Base-by-base conservation (phyloP, 2,888 invertebrate genomes). In the Elysia crispata region DNA sequence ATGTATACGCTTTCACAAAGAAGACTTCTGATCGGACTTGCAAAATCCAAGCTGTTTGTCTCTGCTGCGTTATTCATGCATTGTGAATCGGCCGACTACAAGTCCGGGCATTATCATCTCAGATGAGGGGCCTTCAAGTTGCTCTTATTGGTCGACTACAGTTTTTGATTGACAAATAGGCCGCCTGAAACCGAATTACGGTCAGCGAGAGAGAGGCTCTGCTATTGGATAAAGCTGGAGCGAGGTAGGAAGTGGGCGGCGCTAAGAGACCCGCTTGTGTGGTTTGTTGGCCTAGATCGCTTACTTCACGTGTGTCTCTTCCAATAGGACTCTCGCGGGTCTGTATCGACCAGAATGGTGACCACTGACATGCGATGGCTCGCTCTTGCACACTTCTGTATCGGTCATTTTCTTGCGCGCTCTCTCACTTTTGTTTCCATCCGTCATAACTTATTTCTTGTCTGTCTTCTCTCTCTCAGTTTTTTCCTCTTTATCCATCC, bases 31-130 rank as follows among this genome's bases (percentile, higher is more conserved):
- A 86, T 84, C 86, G 84, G 83, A 85, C 85, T 85, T 83, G 83
- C 85, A 86, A 86, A 87, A 86, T 86, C 84, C 85, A 81, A 86
- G 85, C 83, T 85, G 85, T 82, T 86, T 83, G 87, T 86, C 86
- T 85, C 85, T 11, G 3, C 94, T 94, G 94, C 94, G 94, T 94
- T 93, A 93, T 93, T 94, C 93, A 94, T 94, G 93, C 93, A 87
- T 86, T 85, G 85, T 86, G 86, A 84, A 86, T 84, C 83, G 84
- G 83, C 82, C 82, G 83, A 84, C 83, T 85, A 84, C 82, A 83
- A 84, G 84, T 80, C 84, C 83, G 86, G 86, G 86, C 87, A 87
- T 86, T 86, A 86, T 87, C 85, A 83, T 87, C 87, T 84, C 81
- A 78, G 83, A 84, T 87, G 86, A 87, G 85, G 83, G 84, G 85